phyloP scores from a whole-genome alignment of 2,113 vertebrate genomes.

The Cavia porcellus region DNA sequence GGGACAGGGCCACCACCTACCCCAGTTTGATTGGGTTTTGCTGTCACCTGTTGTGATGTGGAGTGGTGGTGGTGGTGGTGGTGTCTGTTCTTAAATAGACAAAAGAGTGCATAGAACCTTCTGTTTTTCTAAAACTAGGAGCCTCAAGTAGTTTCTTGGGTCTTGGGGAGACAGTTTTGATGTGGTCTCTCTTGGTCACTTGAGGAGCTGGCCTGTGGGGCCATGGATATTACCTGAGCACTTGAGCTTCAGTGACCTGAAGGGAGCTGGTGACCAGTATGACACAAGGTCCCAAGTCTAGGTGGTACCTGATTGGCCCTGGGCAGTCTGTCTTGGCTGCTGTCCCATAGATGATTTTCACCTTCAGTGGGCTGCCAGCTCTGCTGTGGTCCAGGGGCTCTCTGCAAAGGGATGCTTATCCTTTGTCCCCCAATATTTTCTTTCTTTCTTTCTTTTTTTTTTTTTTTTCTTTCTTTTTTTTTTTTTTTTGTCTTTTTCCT shows the following conservation, averaged over 20 bases:
- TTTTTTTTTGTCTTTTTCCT: too few relatives aligned
- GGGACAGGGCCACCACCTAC: not conserved
- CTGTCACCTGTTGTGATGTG: not conserved
- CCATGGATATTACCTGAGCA: not conserved
- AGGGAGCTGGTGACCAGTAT: not conserved
- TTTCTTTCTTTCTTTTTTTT: too few relatives aligned
- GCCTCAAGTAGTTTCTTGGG: not conserved
- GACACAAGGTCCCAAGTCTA: not conserved
- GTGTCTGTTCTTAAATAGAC: not conserved
- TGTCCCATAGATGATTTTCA: not conserved
- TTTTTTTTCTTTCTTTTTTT: too few relatives aligned
- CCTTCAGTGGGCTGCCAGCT: not conserved
- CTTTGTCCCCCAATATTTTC: not conserved
- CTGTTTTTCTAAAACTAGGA: not conserved
- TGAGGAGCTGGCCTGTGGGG: not conserved
- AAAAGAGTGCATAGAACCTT: not conserved
- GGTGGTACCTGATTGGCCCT: too few relatives aligned
- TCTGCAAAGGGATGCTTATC: not conserved
- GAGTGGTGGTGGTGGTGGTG: rapidly evolving
- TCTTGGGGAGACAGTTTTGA: not conserved
- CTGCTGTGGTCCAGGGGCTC: not conserved
- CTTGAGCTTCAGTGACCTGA: not conserved
- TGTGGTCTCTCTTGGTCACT: not conserved
- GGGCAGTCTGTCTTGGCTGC: not conserved
- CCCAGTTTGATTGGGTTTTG: not conserved